Evolutionary conservation across 2,113 vertebrate genomes (phyloP), one percentile per base, ranked within the genome.

Genomic region (Oncorhynchus keta): DNA sequence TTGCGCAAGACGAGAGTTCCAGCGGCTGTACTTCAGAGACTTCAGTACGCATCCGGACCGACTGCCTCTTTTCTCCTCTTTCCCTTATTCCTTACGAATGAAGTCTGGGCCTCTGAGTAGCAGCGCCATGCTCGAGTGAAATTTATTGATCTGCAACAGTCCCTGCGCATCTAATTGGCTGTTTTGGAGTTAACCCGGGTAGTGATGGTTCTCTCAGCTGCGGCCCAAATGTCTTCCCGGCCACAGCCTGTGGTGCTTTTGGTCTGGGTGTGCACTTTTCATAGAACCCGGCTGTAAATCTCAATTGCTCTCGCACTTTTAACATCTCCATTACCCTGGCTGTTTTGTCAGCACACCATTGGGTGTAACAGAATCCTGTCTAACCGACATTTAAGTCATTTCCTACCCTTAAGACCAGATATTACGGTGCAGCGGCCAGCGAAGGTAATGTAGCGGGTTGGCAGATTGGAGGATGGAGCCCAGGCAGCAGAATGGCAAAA

Each of bases 341-440:
- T 83, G 79, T 92, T 90, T 89, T 91, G 89, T 92, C 90, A 90
- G 89, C 89, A 84, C 90, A 90, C 86, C 79, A 85, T 90, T 83
- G 90, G 93, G 90, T 90, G 90, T 91, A 93, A 91, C 91, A 91
- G 87, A 90, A 92, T 86, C 86, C 91, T 84, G 77, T 73, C 90
- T 90, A 87, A 93, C 92, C 92, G 49, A 87, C 87, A 86, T 90
- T 92, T 88, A 93, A 89, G 90, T 93, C 88, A 93, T 92, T 93
- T 93, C 91, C 92, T 92, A 74, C 82, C 78, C 84, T 82, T 81
- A 81, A 89, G 89, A 90, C 80, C 89, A 90, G 86, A 88, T 91
- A 93, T 90, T 91, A 86, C 76, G 75, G 83, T 12, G 77, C 87
- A 79, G 68, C 16, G 51, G 51, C 51, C 51, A 3, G 51, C 83